phyloP scores from a whole-genome alignment of 2,888 invertebrate species.

The Hydriomena furcata region DNA sequence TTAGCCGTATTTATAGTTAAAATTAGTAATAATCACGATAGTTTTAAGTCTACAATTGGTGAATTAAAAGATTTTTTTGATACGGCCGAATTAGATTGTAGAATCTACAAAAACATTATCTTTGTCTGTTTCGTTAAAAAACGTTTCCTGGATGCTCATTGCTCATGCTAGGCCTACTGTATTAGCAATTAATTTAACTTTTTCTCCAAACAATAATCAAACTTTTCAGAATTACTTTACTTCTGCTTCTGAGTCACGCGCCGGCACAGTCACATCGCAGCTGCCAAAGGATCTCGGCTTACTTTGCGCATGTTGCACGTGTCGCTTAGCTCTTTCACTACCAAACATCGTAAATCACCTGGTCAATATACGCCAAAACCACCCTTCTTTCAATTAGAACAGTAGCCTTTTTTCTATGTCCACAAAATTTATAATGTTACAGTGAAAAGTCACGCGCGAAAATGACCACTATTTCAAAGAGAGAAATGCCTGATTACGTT shows the following conservation, averaged over 20 bases:
- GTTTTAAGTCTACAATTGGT: too few relatives aligned
- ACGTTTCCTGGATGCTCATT: too few relatives aligned
- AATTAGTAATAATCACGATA: too few relatives aligned
- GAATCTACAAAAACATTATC: too few relatives aligned
- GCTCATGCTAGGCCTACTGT: too few relatives aligned
- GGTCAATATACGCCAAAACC: constrained; percentile 11
- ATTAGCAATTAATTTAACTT: constrained; percentile 3
- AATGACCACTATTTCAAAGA: constrained; percentile 6
- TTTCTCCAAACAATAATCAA: constrained; percentile 11
- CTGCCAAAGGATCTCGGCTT: constrained; percentile 81
- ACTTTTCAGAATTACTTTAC: constrained; percentile 8
- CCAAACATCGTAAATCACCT: constrained; percentile 52
- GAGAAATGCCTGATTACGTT: background rate
- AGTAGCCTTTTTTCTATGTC: constrained; percentile 1
- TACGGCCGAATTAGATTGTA: too few relatives aligned
- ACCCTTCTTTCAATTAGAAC: constrained; percentile 1
- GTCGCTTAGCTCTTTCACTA: constrained; percentile 44
- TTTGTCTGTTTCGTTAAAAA: too few relatives aligned
- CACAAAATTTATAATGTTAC: background rate
- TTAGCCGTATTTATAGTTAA: too few relatives aligned
- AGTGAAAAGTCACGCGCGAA: background rate
- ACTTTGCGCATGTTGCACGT: constrained; percentile 79
- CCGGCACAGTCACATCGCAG: constrained; percentile 68
- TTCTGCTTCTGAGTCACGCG: constrained; percentile 63
- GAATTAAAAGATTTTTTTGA: too few relatives aligned